Base-by-base conservation (phyloP, 2,113 vertebrate species). In the Cromileptes altivelis region DNA sequence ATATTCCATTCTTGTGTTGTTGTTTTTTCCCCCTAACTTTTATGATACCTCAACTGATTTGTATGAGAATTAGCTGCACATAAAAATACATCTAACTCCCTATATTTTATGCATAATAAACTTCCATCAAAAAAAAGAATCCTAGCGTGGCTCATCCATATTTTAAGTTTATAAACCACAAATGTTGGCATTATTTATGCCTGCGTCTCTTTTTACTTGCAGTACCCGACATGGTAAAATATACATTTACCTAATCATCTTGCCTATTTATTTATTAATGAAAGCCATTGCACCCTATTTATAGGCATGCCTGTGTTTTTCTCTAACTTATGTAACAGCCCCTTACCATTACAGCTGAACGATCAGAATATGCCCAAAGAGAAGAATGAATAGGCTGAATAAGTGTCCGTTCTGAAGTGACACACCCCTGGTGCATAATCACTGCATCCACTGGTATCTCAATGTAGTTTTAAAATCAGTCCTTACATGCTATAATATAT, bases 261-360 rank as follows among this genome's bases (percentile, higher is more conserved):
- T 53, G 47, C 33, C 81, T 77, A 19, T 85, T 87, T 37, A 82
- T 72, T 64, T 80, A 77, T 75, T 77, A 47, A 83, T 85, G 45
- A 74, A 63, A 62, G 68, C 47, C 23, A 13, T 56, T 40, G 15
- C 40, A 3, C 4, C 5, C 9, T 55, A 40, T 77, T 80, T 76
- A 53, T 64, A 40, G 27, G 45, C 6, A 62, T 25, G 25, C 11
- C 76, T 42, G 21, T 72, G 50, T 37, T 81, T 75, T 49, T 80
- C 52, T 77, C 23, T 73, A 30, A n/a, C 55, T 77, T 88, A 85
- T 78, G 9, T 67, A 82, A 72, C 42, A 55, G 23, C 23, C 9
- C 14, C 19, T 42, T 70, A 57, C 47, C 12, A 55, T 70, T 57
- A 50, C 42, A 83, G 70, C 63, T 52, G 47, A 73, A 63, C 4